These are phyloP conservation scores for Saccostrea echinata DNA, from an alignment of 1,140 invertebrate genomes.

Conservation along the genomic window DNA sequence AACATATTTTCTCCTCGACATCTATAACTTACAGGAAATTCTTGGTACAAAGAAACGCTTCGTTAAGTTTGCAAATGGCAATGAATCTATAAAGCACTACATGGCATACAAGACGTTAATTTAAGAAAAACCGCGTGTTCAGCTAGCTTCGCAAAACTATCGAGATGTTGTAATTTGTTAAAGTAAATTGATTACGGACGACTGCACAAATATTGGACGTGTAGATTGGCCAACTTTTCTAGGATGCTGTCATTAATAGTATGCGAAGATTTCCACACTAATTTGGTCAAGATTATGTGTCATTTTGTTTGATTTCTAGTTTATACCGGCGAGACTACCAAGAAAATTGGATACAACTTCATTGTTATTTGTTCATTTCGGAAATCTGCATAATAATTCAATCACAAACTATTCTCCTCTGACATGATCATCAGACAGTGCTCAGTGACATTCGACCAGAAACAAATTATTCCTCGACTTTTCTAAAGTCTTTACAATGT, in stretches of 20 bases:
- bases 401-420: neutral
- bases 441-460: neutral
- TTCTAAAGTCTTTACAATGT: no score
- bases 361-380: conserved; percentile 2
- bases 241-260: conserved; percentile 3
- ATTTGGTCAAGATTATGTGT: conserved; percentile 13
- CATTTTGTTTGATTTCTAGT: neutral
- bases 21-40: neutral
- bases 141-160: neutral
- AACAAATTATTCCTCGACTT: no score
- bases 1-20: neutral
- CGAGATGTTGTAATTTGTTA: conserved; percentile 22
- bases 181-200: conserved; percentile 17
- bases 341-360: conserved; percentile 31
- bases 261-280: conserved; percentile 1
- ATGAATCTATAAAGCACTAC: neutral
- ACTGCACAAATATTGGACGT: conserved; percentile 36
- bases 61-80: neutral
- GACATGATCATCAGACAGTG: neutral
- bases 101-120: neutral
- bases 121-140: conserved; percentile 15
- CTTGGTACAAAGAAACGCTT: neutral
- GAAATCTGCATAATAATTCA: conserved; percentile 32
- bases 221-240: conserved; percentile 4
- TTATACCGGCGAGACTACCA: conserved; percentile 1